These are phyloP conservation scores for Pogonocherus hispidulus DNA, from an alignment of 2,888 invertebrate genomes.

Conservation along the genomic window DNA sequence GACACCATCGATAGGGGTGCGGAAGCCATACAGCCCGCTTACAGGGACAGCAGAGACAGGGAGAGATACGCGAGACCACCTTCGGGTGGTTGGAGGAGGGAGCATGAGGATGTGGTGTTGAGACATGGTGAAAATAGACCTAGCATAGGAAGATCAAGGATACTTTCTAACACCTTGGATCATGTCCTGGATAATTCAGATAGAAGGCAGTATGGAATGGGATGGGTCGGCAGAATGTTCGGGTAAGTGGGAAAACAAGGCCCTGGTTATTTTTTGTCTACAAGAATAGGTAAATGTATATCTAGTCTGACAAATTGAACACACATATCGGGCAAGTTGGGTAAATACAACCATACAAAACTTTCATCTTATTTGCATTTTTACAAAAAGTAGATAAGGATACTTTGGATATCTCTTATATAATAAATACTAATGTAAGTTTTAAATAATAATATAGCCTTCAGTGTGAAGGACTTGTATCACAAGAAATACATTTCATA, in stretches of 20 bases:
- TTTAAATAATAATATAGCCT: too few relatives aligned
- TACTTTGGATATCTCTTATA: too few relatives aligned
- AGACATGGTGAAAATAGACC: slow-evolving; percentile 58
- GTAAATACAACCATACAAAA: too few relatives aligned
- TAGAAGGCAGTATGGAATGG: slow-evolving; percentile 87
- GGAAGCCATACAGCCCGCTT: slow-evolving; percentile 43
- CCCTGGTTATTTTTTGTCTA: too few relatives aligned
- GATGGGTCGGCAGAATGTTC: slow-evolving; percentile 84
- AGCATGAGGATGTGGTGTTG: slow-evolving; percentile 65
- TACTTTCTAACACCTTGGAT: slow-evolving; percentile 84
- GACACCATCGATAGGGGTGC: slow-evolving; percentile 57
- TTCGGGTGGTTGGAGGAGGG: slow-evolving; percentile 67
- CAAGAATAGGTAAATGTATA: too few relatives aligned
- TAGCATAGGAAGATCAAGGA: slow-evolving; percentile 76
- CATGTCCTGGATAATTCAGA: slow-evolving; percentile 93
- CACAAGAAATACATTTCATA: too few relatives aligned
- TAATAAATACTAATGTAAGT: too few relatives aligned
- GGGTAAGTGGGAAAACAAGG: slow-evolving; percentile 71
- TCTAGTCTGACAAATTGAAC: too few relatives aligned
- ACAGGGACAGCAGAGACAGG: slow-evolving; percentile 40
- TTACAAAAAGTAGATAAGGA: too few relatives aligned
- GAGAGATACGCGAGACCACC: slow-evolving; percentile 25
- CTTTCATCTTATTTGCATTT: too few relatives aligned
- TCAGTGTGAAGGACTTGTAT: too few relatives aligned
- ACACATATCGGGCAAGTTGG: too few relatives aligned